Evolutionary conservation across 2,113 vertebrate species (phyloP).

Genomic region (Picathartes gymnocephalus): DNA sequence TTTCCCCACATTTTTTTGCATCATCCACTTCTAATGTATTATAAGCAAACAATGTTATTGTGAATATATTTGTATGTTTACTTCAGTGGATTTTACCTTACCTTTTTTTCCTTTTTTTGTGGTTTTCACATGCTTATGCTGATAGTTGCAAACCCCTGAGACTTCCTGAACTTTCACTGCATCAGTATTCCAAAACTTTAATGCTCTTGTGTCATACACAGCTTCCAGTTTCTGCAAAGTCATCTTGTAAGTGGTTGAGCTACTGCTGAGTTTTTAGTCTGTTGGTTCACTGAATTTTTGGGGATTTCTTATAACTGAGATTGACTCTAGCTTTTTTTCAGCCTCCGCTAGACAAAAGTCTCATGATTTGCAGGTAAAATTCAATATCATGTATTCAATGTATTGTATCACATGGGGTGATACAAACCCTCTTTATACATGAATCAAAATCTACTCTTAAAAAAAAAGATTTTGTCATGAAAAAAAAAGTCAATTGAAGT

Average conservation of each 20-base stretch:
- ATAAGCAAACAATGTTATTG: too few relatives aligned
- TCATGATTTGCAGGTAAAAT: background rate
- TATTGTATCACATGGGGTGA: background rate
- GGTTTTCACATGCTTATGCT: background rate
- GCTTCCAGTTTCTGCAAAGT: background rate
- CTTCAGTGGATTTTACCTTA: background rate
- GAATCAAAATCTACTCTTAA: background rate
- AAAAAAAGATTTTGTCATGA: background rate
- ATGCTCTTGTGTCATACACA: background rate
- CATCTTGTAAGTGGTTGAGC: background rate
- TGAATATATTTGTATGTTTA: background rate
- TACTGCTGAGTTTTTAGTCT: background rate
- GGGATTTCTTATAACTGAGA: background rate
- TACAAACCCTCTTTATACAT: background rate
- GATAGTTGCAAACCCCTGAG: background rate
- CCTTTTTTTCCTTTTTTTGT: fast-evolving
- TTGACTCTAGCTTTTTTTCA: background rate
- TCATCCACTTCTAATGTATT: background rate
- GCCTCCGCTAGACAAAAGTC: background rate
- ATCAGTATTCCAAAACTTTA: background rate
- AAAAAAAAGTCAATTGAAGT: background rate
- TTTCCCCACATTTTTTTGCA: background rate
- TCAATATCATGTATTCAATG: background rate
- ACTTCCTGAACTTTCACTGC: background rate
- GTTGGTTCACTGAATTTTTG: background rate